Evolutionary conservation across 2,797 vertebrate species (phyloP).

Genomic region (Fringilla coelebs): DNA sequence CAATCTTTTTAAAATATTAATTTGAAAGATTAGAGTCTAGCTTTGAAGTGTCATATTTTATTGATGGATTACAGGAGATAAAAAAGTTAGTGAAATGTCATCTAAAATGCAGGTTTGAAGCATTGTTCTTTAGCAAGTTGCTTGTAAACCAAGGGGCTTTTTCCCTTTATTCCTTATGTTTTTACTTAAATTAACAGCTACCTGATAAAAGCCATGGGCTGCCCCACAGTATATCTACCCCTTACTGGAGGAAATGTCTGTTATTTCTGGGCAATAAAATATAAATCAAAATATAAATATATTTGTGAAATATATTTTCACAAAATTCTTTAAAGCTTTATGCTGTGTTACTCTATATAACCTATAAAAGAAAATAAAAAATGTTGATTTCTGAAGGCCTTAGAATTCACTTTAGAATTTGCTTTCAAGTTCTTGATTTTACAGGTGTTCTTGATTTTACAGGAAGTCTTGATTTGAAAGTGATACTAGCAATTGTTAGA

Average conservation of each 20-base stretch:
- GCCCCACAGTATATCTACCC: background rate
- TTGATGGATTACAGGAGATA: constrained; percentile 7
- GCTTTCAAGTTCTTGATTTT: background rate
- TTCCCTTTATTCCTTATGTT: background rate
- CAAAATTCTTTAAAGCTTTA: background rate
- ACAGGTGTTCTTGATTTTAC: background rate
- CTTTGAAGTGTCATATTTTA: constrained; percentile 12
- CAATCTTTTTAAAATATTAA: constrained; percentile 35
- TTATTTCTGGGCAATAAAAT: background rate
- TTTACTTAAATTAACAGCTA: background rate
- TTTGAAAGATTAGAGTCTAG: constrained; percentile 27
- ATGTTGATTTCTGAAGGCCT: background rate
- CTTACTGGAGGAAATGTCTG: background rate
- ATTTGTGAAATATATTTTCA: background rate
- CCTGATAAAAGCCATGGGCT: background rate
- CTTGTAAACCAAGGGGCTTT: background rate
- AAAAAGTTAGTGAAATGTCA: background rate
- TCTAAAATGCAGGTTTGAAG: background rate
- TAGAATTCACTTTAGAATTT: background rate
- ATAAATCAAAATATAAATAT: too few species aligned
- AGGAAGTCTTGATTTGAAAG: constrained; percentile 1
- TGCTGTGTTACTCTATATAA: background rate
- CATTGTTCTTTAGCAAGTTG: background rate
- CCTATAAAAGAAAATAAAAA: background rate
- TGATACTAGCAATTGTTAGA: background rate